Conservation (phyloP, 2,888 invertebrate species). For the Slavum lentiscoides region DNA sequence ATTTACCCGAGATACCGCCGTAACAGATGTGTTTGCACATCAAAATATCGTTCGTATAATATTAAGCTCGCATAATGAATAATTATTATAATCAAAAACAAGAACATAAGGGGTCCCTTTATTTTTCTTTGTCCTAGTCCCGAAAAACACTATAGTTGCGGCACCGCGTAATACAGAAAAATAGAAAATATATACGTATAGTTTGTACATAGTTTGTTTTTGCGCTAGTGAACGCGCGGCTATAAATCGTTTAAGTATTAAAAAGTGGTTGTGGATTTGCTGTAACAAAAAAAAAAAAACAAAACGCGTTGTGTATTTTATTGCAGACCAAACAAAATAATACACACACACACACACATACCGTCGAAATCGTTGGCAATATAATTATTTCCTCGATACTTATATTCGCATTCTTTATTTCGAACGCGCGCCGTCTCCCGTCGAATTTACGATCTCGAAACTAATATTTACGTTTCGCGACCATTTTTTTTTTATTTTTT, state of each 20-base stretch:
- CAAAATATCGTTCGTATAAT: no score
- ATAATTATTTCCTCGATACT: neutral
- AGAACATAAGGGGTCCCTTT: no score
- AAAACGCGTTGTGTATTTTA: neutral
- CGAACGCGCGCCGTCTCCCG: neutral
- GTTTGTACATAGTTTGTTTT: no score
- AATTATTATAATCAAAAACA: no score
- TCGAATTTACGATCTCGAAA: slow-evolving; percentile 24
- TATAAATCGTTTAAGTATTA: neutral
- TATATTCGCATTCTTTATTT: slow-evolving; percentile 15
- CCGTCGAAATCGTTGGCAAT: neutral
- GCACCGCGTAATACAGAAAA: no score
- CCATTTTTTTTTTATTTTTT: neutral
- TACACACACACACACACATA: neutral
- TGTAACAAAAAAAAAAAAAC: no score
- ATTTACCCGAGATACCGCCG: no score
- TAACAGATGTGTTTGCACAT: no score
- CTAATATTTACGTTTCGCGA: slow-evolving; percentile 26
- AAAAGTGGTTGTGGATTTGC: neutral
- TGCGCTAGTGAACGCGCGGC: neutral
- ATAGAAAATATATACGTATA: no score
- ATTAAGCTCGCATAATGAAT: no score
- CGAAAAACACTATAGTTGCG: no score
- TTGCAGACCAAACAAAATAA: neutral
- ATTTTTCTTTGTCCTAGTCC: no score